Percentiles rank a stretch among this genome's conserved stretches.
Evolutionary conservation across 2,113 vertebrate genomes (phyloP).

Genomic region (Rhineura floridana): DNA sequence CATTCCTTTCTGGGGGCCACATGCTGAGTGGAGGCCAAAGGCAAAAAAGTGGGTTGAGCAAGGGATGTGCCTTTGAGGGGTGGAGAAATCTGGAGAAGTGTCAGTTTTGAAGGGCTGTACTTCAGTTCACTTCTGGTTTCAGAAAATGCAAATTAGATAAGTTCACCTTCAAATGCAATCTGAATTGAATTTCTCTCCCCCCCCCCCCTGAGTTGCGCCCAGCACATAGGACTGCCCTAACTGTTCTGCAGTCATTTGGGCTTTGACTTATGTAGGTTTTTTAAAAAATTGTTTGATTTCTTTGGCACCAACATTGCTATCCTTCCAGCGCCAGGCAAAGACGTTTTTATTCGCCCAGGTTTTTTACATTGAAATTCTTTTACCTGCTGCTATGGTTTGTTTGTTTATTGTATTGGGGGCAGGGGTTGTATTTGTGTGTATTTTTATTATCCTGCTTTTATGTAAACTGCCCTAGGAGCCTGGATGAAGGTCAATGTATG

Average conservation of each 20-base stretch:
- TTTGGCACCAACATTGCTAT: neutral
- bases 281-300: neutral
- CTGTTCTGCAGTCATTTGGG: neutral
- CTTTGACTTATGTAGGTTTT: neutral
- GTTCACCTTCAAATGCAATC: no score
- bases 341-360: neutral
- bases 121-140: no score
- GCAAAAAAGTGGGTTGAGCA: no score
- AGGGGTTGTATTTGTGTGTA: neutral
- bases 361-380: neutral
- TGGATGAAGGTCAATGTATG: neutral
- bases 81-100: no score
- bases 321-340: neutral
- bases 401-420: neutral
- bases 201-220: neutral
- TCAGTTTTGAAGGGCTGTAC: no score
- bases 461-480: neutral
- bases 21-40: no score
- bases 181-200: no score
- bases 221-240: neutral
- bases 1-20: no score
- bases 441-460: neutral
- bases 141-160: no score
- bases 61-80: no score
- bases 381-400: neutral